Percentiles rank a stretch among this genome's conserved stretches.
These are phyloP conservation scores for Trachurus trachurus DNA, from an alignment of 2,797 vertebrate genomes.

Conservation along the genomic window DNA sequence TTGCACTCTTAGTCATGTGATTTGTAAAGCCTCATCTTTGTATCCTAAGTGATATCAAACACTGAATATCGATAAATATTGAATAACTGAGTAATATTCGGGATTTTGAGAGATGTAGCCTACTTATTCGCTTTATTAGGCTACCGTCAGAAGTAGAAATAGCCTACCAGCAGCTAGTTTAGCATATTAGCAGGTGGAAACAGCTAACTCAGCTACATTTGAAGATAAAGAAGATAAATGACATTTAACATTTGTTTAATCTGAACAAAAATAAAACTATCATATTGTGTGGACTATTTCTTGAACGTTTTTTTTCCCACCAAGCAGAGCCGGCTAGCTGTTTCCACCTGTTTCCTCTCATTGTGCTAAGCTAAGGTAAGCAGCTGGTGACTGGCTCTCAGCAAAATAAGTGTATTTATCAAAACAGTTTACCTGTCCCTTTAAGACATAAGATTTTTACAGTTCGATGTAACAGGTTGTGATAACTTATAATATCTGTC, in stretches of 20 bases:
- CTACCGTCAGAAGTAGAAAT: too few species aligned
- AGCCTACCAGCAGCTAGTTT: conserved; percentile 1
- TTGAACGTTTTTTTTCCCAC: background rate
- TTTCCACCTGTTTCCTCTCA: background rate
- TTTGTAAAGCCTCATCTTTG: conserved; percentile 8
- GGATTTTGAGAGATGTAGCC: conserved; percentile 16
- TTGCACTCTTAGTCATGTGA: conserved; percentile 12
- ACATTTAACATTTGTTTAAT: background rate
- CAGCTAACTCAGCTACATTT: background rate
- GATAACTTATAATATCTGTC: conserved; percentile 22
- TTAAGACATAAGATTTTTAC: conserved; percentile 9
- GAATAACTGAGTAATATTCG: background rate
- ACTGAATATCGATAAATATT: conserved; percentile 9
- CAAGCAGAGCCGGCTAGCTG: background rate
- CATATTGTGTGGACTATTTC: background rate
- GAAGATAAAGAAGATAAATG: too few species aligned
- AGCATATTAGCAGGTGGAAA: background rate
- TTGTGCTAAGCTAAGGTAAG: conserved; percentile 20
- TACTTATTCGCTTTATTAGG: background rate
- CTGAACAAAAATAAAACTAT: background rate
- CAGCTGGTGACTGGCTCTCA: conserved; percentile 4
- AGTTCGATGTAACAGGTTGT: conserved; percentile 1
- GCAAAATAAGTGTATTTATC: background rate
- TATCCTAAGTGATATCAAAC: conserved; percentile 4
- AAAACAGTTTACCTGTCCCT: conserved; percentile 5